Base-by-base conservation (phyloP, 2,797 vertebrate species). In the Enteromius paludinosus region DNA sequence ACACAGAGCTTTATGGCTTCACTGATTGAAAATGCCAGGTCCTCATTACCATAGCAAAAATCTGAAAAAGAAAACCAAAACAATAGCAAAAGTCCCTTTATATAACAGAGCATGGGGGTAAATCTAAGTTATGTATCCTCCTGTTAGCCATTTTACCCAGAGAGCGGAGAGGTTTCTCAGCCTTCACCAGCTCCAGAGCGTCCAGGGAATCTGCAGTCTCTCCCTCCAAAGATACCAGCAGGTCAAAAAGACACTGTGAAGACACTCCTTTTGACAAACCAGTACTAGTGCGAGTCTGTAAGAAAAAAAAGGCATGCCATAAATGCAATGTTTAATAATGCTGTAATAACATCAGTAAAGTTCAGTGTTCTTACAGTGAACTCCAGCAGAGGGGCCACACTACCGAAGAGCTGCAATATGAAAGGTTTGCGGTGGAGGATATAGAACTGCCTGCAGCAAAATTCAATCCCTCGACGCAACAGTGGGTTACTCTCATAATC, bases 1-100 rank as follows among this genome's bases (percentile, higher is more conserved):
- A 99, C 98, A 83, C 98, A 98, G 59, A 99, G 94, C 87, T 99
- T 99, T 88, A 99, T 99, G 91, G 97, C 96, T 85, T 99, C 98
- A 9, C 96, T 98, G 92, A 99, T 97, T 0, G 98, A 97, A 92
- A 99, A 99, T n/a, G 96, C 95, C 90, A 99, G 87, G 87, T 99
- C 98, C 87, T 99, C 98, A 1, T 97, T 99, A 17, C 98, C 98
- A 33, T 99, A 99, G 93, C 98, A 99, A 88, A 99, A 99, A 90
- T 99, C 98, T 99, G 91, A 71, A 87, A 86, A 73, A 6, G 8
- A 78, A 30, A 38, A 14, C 12, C 43, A 17, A 4, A 43, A 52
- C 18, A 47, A 70, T 41, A 5, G 25, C 2, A 49, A 64, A 4
- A 65, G 9, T 17, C 12, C 4, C 20, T 17, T 45, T 2, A 23